Evolutionary conservation across 2,797 vertebrate species (phyloP), one percentile per base, ranked within the genome.

Genomic region (Alectoris magna): DNA sequence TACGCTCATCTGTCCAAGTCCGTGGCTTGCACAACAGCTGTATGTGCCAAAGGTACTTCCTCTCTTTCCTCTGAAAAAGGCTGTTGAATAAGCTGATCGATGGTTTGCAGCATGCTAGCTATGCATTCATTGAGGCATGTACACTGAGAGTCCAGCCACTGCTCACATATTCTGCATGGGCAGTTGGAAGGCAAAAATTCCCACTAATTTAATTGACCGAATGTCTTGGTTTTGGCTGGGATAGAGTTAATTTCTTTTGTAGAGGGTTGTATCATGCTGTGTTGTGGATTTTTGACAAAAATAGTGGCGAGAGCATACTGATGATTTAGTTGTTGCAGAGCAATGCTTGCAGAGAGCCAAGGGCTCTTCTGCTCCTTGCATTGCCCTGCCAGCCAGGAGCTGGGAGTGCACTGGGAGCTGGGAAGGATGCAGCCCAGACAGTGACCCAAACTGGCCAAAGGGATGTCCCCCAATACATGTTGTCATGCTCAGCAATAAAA

Each of bases 91-190:
- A 59, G 49, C 19, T 0, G 3, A 13, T 56, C 14, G 1, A 0
- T 1, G 23, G 27, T 64, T 43, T 31, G 41, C 29, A 60, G 60
- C 41, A 10, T 14, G 18, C 41, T 44, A 34, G 43, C 6, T 39
- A 5, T 0, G 0, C n/a, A 11, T 48, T 69, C 36, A 8, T 4
- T 1, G 7, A 66, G 84, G 36, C 21, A 8, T 6, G 15, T 3
- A 1, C 58, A 34, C 43, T 27, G 22, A 5, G 34, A 29, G 75
- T 53, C 73, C 63, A 93, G 60, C 38, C 38, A 16, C 81, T 59
- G 81, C 77, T 82, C 60, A 29, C 1, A 0, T 36, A 14, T 29
- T 69, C 78, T 69, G 58, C 6, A 21, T 3, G 24, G 63, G 53
- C 62, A 38, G 31, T 67, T 16, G 41, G 72, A 67, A 77, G 43